These are phyloP conservation scores for Halisarca cf. caerulea DNA, from an alignment of 37 sponge, comb jelly and placozoan species.

Conservation along the genomic window DNA sequence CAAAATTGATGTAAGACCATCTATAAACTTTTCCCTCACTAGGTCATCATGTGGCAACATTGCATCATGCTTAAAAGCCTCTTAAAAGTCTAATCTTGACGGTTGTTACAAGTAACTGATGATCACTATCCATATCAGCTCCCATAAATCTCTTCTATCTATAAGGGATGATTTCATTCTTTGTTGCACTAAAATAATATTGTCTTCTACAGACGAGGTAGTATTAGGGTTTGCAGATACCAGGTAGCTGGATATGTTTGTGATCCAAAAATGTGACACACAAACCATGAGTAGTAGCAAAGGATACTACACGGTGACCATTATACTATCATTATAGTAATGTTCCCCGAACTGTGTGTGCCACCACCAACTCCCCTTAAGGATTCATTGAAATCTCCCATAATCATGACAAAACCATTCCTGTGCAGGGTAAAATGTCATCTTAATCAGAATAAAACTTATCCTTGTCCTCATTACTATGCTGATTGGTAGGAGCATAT, in stretches of 20 bases:
- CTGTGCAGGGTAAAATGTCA: neutral
- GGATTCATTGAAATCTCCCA: neutral
- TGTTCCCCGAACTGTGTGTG: neutral
- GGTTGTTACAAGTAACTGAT: neutral
- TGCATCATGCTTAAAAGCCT: no score
- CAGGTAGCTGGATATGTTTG: slow-evolving; percentile 11
- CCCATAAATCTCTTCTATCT: neutral
- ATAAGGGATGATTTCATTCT: neutral
- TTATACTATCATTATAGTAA: neutral
- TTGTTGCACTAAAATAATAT: neutral
- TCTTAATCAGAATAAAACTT: neutral
- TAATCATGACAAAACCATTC: neutral
- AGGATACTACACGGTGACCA: neutral
- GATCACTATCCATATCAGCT: slow-evolving; percentile 1
- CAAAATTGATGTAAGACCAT: no score
- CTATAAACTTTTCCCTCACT: no score
- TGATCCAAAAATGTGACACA: neutral
- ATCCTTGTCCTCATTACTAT: neutral
- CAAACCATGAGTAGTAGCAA: neutral
- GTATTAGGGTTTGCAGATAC: no score
- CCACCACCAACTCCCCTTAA: neutral
- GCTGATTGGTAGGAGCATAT: slow-evolving; percentile 6
- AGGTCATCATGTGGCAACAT: no score
- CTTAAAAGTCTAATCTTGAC: no score
- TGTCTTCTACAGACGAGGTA: no score